Base-by-base conservation (phyloP, 1,140 invertebrate genomes). In the Watersipora subatra region DNA sequence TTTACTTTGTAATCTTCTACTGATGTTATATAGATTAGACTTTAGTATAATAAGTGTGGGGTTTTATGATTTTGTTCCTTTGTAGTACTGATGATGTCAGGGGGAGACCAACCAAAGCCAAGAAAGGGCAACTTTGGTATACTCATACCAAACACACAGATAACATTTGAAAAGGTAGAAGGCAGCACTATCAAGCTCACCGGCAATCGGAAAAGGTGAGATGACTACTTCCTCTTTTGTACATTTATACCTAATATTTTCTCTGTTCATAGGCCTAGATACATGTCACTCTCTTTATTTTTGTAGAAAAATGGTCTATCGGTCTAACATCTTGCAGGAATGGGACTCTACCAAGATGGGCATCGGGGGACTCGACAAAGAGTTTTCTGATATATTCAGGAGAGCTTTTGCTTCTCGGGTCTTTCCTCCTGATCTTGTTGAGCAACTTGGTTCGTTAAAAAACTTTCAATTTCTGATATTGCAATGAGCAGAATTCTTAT, bases 301-400 rank as follows among this genome's bases (percentile, higher is more conserved):
- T 67, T 71, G 19, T 69, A 82, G 81, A 62, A 82, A 81, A 69
- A 71, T 76, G 2, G 71, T 76, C 0, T 73, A 72, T 62, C 72
- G 73, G 30, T 79, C 77, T 20, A 75, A 76, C 22, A 97, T 99
- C 67, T 97, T 97, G 81, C 94, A 95, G 24, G 93, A 97, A 74
- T 99, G 93, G 93, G 92, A 99, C 80, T 99, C 99, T 77, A 89
- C 92, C 68, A 94, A 95, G 78, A 97, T 99, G 92, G 96, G 96
- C 61, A 97, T 99, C 73, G 96, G 96, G 73, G 96, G 96, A 75
- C 81, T 99, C 69, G 94, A 97, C 76, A 91, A 91, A 59, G 93
- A 99, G 80, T 99, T 99, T 81, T 95, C 91, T 77, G 91, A 93
- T 0, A 98, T 99, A 69, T 98, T 99, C 77, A 84, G 96, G 68